These are phyloP conservation scores for Epizoanthus ramosus DNA, from an alignment of 92 coral and sea anemone species.

Conservation along the genomic window DNA sequence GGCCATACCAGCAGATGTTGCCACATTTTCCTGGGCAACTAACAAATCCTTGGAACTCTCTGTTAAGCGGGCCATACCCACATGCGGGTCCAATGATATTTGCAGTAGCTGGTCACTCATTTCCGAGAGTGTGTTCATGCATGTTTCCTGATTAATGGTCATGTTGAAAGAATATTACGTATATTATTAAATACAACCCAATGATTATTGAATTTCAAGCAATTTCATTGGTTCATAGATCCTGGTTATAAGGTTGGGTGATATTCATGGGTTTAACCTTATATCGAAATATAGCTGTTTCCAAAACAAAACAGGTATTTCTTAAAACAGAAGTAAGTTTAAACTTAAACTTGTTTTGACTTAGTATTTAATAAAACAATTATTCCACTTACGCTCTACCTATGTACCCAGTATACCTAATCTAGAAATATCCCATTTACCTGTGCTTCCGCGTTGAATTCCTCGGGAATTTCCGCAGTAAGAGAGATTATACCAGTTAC, in stretches of 20 bases:
- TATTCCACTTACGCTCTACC: too few species aligned
- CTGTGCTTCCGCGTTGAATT: conserved; percentile 22
- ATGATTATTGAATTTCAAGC: too few species aligned
- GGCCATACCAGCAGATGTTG: conserved; percentile 8
- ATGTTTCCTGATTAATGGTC: background rate
- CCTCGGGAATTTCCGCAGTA: conserved; percentile 25
- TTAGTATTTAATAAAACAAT: too few species aligned
- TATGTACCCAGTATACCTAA: background rate
- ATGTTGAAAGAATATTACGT: too few species aligned
- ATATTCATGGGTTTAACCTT: too few species aligned
- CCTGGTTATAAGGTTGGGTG: too few species aligned
- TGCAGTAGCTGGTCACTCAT: background rate
- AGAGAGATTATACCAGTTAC: conserved; percentile 25
- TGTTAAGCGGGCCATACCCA: conserved; percentile 16
- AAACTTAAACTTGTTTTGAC: too few species aligned
- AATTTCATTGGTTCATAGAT: too few species aligned
- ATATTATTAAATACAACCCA: too few species aligned
- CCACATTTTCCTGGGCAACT: conserved; percentile 30
- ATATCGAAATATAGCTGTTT: too few species aligned
- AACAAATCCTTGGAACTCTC: conserved; percentile 18
- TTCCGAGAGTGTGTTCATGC: conserved; percentile 2
- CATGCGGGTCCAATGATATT: conserved; percentile 1
- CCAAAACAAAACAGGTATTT: too few species aligned
- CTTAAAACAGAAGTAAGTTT: too few species aligned
- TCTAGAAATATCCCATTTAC: background rate